A percentile compares a stretch with the other conserved stretches of the same genome.
phyloP scores from a whole-genome alignment of 2,797 vertebrate species.

The Trematomus bernacchii region DNA sequence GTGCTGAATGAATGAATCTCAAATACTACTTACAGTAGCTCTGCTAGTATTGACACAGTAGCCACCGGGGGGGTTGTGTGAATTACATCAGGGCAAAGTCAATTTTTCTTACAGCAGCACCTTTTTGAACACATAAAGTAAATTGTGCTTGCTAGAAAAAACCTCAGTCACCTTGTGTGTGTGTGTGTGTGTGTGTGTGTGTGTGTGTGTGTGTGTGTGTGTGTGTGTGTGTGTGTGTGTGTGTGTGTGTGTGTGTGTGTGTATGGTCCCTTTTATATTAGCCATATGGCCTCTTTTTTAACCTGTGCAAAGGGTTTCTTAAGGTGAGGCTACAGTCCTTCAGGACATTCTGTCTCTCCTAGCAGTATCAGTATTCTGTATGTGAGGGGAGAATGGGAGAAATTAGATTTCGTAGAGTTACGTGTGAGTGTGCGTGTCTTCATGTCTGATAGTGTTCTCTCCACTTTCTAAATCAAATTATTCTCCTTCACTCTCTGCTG shows the following conservation, averaged over 20 bases:
- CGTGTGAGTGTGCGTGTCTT: constrained; percentile 19
- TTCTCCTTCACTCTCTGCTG: constrained; percentile 31
- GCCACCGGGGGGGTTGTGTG: constrained; percentile 6
- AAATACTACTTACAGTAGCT: constrained; percentile 6
- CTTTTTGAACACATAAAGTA: constrained; percentile 33
- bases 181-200: constrained; percentile 2
- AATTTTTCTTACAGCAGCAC: constrained; percentile 34
- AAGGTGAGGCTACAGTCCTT: constrained; percentile 34
- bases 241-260: too few relatives aligned
- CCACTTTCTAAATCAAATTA: constrained; percentile 63
- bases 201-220: too few relatives aligned
- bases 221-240: too few relatives aligned
- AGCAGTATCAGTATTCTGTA: constrained; percentile 33
- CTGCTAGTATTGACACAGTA: constrained; percentile 18
- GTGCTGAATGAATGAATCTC: constrained; percentile 7
- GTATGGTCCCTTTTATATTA: background rate
- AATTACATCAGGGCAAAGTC: constrained; percentile 37
- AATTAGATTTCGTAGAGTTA: constrained; percentile 47
- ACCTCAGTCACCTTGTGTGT: constrained; percentile 18
- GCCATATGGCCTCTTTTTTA: constrained; percentile 28
- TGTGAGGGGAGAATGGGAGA: constrained; percentile 29
- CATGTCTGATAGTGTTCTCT: constrained; percentile 25
- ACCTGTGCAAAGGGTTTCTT: constrained; percentile 45
- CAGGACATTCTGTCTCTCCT: constrained; percentile 18
- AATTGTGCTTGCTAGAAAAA: constrained; percentile 28